Conservation (phyloP, 1,140 invertebrate genomes). For the Drosophila oshimai region DNA sequence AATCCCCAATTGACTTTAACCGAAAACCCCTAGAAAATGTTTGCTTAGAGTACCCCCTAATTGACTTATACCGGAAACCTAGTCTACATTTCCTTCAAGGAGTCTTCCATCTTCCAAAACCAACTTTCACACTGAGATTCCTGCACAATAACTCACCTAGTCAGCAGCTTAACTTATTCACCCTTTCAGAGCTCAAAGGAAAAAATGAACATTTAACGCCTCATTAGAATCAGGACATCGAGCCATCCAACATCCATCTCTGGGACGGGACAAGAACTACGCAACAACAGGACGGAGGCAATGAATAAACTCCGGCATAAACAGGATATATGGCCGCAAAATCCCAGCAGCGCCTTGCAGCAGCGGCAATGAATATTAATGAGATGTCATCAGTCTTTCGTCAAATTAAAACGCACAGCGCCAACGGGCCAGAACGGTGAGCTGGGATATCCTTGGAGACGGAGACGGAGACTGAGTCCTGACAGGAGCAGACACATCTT, state of each 20-base stretch:
- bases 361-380: conserved; percentile 80
- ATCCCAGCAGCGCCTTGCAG: conserved; percentile 65
- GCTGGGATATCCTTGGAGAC: conserved; percentile 4
- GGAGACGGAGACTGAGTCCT: neutral
- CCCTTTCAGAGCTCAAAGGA: neutral
- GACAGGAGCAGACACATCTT: conserved; percentile 25
- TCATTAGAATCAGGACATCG: conserved; percentile 62
- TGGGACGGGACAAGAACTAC: neutral
- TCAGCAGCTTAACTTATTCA: neutral
- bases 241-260: conserved; percentile 14
- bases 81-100: no score
- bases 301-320: conserved; percentile 64
- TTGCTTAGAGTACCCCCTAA: no score
- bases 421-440: conserved; percentile 45
- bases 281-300: conserved; percentile 27
- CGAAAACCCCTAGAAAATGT: no score
- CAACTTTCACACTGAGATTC: neutral
- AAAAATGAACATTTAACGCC: conserved; percentile 57
- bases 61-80: neutral
- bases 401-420: conserved; percentile 80
- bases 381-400: conserved; percentile 82
- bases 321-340: conserved; percentile 61
- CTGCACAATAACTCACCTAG: neutral
- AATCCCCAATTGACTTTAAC: no score
- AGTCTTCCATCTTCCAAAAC: neutral